Base-by-base conservation (phyloP, 1,140 invertebrate species). In the Eulimnadia texana region DNA sequence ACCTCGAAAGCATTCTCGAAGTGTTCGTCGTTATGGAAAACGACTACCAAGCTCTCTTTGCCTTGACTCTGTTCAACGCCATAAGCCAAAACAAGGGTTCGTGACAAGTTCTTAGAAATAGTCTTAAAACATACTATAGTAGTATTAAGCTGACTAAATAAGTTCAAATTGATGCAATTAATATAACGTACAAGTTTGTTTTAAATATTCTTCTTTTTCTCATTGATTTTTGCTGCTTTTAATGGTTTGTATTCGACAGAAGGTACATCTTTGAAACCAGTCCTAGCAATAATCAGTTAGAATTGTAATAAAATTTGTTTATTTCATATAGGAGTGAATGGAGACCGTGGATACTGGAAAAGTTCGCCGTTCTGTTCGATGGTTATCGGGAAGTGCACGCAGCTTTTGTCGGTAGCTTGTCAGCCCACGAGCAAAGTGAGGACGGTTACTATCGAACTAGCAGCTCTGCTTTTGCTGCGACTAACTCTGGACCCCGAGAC, bases 11-110 rank as follows among this genome's bases (percentile, higher is more conserved):
- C 0, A 83, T 96, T 60, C 77, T 93, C 55, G 85, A 86, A 66
- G 84, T 89, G 0, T 65, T 82, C 33, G 74, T 70, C 50, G 25
- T 91, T 60, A 81, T 90, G 69, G 90, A 94, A 70, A 96, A 96
- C 74, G 95, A 99, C 77, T 97, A 98, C 73, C 80, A 89, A 33
- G 84, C 93, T 0, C 75, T 99, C 53, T 93, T 98, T 76, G 84
- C 87, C 1, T 75, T 98, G 9, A 93, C 93, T 72, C 78, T 98
- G 52, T 79, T 98, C 1, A 95, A 95, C 74, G 90, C 93, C 19
- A 82, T 98, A 70, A 86, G 86, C 58, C 86, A 92, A 72, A 98
- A 98, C 77, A 80, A 84, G 83, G 93, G 94, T 93, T 74, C 73
- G 59, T 68, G 52, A 11, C 13, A 6, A 20, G n/a, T 11, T 23